Conservation (phyloP, 2,113 vertebrate genomes). For the Bos taurus region DNA sequence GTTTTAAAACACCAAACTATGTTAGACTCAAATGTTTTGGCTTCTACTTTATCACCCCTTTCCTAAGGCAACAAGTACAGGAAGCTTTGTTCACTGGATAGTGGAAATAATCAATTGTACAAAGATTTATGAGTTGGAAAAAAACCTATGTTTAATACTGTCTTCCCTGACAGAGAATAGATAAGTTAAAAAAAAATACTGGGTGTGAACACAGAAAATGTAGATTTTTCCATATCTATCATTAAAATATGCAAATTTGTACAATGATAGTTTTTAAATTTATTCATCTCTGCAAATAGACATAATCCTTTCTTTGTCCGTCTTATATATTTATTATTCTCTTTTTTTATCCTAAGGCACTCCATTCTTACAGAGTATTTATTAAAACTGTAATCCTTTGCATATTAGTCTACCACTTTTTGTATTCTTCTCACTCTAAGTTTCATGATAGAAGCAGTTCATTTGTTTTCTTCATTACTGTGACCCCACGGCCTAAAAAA, state of each 20-base stretch:
- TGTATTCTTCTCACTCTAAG: background rate
- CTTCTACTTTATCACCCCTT: background rate
- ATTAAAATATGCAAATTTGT: background rate
- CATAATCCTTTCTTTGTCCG: background rate
- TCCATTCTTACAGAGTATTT: background rate
- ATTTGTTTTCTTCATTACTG: background rate
- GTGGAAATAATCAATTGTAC: background rate
- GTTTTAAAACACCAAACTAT: background rate
- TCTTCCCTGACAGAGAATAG: background rate
- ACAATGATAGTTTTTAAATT: background rate
- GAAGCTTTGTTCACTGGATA: background rate
- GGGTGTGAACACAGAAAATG: background rate
- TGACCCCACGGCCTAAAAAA: background rate
- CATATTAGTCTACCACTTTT: background rate
- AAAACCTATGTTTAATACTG: background rate
- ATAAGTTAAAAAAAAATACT: background rate
- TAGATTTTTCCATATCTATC: background rate
- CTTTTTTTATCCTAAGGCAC: fast-evolving
- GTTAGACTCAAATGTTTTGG: background rate
- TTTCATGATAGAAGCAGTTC: background rate
- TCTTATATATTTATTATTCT: background rate
- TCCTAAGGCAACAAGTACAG: background rate
- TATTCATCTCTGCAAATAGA: background rate
- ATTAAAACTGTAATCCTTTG: background rate
- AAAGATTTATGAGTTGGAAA: background rate